phyloP scores from a whole-genome alignment of 2,888 invertebrate species.

The Caprella mutica region DNA sequence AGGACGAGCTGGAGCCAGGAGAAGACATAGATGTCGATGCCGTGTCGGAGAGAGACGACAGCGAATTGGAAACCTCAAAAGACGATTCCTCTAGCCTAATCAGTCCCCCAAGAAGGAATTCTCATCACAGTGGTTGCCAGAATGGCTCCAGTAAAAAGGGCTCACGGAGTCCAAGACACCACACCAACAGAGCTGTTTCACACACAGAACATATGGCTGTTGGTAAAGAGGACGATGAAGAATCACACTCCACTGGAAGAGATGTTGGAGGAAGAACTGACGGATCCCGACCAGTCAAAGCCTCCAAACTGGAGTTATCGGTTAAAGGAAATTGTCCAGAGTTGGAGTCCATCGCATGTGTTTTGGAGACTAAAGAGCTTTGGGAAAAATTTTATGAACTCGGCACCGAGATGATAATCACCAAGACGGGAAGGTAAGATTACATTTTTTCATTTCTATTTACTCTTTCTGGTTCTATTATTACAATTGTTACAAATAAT shows the following conservation, averaged over 20 bases:
- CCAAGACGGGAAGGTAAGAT: constrained; percentile 47
- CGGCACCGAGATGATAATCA: constrained; percentile 50
- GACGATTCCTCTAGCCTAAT: constrained; percentile 16
- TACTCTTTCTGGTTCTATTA: no score
- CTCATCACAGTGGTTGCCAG: constrained; percentile 4
- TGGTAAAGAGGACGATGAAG: constrained; percentile 5
- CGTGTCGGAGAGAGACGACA: constrained; percentile 31
- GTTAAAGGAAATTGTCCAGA: constrained; percentile 59
- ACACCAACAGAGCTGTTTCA: neutral
- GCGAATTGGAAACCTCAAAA: constrained; percentile 23
- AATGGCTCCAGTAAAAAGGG: constrained; percentile 6
- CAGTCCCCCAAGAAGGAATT: constrained; percentile 20
- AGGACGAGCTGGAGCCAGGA: constrained; percentile 30
- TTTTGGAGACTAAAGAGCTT: constrained; percentile 86
- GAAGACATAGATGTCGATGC: constrained; percentile 33
- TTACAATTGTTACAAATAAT: no score
- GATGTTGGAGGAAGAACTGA: neutral
- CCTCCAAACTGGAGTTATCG: constrained; percentile 24
- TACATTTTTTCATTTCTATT: neutral
- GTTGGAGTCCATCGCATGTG: constrained; percentile 71
- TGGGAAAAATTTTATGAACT: constrained; percentile 79
- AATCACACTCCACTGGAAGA: constrained; percentile 2
- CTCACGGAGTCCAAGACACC: constrained; percentile 5
- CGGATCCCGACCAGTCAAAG: constrained; percentile 14
- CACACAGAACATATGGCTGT: constrained; percentile 4